Evolutionary conservation across 1,140 invertebrate genomes (phyloP).

Genomic region (Camponotus vicinus): DNA sequence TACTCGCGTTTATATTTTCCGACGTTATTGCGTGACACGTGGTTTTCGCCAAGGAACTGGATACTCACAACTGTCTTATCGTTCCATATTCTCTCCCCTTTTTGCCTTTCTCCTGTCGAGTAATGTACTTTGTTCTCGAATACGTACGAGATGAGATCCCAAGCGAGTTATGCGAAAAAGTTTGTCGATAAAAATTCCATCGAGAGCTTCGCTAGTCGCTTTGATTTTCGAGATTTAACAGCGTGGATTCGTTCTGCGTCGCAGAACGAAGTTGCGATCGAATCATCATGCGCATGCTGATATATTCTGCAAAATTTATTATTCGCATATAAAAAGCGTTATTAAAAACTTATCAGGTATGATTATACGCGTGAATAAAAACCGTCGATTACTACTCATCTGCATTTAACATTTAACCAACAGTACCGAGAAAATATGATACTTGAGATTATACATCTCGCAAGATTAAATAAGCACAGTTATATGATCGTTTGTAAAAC

Average conservation of each 20-base stretch:
- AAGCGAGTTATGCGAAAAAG: slow-evolving; percentile 53
- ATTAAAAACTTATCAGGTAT: slow-evolving; percentile 40
- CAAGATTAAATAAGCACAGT: not conserved
- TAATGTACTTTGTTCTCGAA: slow-evolving; percentile 53
- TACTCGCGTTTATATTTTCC: slow-evolving; percentile 42
- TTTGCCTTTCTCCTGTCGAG: slow-evolving; percentile 40
- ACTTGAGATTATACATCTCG: not conserved
- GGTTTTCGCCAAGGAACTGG: slow-evolving; percentile 33
- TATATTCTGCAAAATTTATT: slow-evolving; percentile 52
- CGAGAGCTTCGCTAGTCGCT: slow-evolving; percentile 58
- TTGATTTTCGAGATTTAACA: slow-evolving; percentile 68
- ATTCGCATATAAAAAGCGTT: slow-evolving; percentile 48
- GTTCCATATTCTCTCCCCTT: slow-evolving; percentile 54
- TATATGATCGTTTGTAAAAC: not conserved
- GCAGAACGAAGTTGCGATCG: slow-evolving; percentile 51
- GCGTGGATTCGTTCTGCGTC: slow-evolving; percentile 37
- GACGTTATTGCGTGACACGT: slow-evolving; percentile 30
- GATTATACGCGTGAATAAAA: slow-evolving; percentile 21
- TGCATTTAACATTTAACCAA: not conserved
- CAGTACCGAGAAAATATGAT: not conserved
- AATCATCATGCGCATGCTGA: slow-evolving; percentile 32
- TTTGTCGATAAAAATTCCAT: slow-evolving; percentile 75
- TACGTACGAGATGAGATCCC: slow-evolving; percentile 61
- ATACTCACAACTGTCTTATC: slow-evolving; percentile 56
- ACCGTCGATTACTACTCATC: slow-evolving; percentile 9